Conservation (phyloP, 2,888 invertebrate genomes). For the Limulus polyphemus region DNA sequence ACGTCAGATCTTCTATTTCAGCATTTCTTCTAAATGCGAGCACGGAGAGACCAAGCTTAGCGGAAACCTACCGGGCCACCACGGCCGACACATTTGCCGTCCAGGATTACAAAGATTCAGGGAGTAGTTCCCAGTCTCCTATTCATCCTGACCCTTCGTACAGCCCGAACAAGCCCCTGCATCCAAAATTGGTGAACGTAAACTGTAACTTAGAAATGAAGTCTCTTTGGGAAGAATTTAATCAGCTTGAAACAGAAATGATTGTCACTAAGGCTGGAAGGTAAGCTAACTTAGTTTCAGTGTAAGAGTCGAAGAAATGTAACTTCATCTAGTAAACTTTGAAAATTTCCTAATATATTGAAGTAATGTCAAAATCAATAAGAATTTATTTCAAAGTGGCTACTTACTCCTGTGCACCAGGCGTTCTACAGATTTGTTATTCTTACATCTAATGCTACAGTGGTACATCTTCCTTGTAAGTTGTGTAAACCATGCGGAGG, state of each 20-base stretch:
- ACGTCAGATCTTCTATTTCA: neutral
- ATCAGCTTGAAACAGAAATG: slow-evolving; percentile 94
- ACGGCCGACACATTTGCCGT: slow-evolving; percentile 5
- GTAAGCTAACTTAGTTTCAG: slow-evolving; percentile 28
- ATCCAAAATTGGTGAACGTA: slow-evolving; percentile 64
- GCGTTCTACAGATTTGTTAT: no score
- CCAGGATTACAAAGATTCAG: no score
- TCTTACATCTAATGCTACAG: no score
- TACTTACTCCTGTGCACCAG: no score
- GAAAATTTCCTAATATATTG: no score
- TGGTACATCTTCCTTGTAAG: no score
- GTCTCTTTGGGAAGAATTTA: slow-evolving; percentile 88
- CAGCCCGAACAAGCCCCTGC: slow-evolving; percentile 43
- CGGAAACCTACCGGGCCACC: slow-evolving; percentile 17
- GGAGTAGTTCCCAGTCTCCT: neutral
- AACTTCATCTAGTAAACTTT: no score
- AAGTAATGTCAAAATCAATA: no score
- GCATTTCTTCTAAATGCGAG: slow-evolving; percentile 16
- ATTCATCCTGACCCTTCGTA: neutral
- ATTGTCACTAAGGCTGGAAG: slow-evolving; percentile 93
- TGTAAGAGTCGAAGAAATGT: no score
- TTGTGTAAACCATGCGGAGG: no score
- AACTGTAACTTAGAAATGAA: slow-evolving; percentile 77
- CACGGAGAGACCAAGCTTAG: slow-evolving; percentile 18
- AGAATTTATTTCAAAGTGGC: no score